These are phyloP conservation scores for Hestina assimilis DNA, from an alignment of 1,140 invertebrate genomes.

Conservation along the genomic window DNA sequence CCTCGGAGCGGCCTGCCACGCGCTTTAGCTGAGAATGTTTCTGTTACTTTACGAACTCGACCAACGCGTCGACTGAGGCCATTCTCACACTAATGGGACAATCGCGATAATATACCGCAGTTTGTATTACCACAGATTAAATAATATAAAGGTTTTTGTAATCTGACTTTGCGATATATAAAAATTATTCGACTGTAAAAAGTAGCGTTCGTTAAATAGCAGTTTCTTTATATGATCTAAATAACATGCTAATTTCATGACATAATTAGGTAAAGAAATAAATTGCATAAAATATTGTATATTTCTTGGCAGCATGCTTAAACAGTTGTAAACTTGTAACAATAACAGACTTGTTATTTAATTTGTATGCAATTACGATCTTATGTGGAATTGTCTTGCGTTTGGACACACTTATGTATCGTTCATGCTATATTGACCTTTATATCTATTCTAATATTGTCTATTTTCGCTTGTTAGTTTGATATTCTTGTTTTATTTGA, in stretches of 20 bases:
- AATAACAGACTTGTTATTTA: constrained; percentile 13
- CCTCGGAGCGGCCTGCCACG: constrained; percentile 33
- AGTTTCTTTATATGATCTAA: no score
- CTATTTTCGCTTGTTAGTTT: background rate
- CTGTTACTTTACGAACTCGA: constrained; percentile 31
- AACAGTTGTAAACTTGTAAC: background rate
- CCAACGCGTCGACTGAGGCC: constrained; percentile 22
- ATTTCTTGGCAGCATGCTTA: background rate
- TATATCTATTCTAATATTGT: background rate
- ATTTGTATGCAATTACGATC: constrained; percentile 4
- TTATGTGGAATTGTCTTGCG: constrained; percentile 4
- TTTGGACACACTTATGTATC: background rate
- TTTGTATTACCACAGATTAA: no score
- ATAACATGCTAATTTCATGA: no score
- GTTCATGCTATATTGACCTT: background rate
- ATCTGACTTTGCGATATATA: no score
- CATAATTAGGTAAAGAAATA: no score
- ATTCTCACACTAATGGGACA: constrained; percentile 3
- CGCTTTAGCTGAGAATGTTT: constrained; percentile 27
- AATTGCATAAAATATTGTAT: background rate
- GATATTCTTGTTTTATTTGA: background rate
- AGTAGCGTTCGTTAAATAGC: no score
- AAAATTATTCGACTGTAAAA: no score
- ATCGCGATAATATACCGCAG: no score
- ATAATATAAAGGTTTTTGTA: no score